Evolutionary conservation across 2,888 invertebrate genomes (phyloP), one percentile per base, ranked within the genome.

Genomic region (Amblyteles armatorius): DNA sequence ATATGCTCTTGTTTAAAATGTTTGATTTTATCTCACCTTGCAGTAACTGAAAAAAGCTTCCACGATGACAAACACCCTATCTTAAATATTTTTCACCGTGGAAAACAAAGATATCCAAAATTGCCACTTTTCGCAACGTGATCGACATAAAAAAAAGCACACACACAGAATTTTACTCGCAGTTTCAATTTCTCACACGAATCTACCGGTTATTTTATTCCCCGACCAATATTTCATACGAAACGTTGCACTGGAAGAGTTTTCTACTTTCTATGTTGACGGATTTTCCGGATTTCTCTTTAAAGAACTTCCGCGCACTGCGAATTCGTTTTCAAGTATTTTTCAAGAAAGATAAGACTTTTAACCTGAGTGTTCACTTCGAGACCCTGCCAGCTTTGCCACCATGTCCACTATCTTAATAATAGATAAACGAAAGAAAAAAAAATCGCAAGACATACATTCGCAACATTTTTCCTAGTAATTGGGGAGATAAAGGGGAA

Each of bases 1-100:
- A 6, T 36, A 74, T 79, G 36, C 50, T 76, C 72, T 82, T 71
- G 33, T 50, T 29, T 33, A 19, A 29, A 22, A 36, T 16, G 71
- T 4, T 44, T 19, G 5, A 52, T 6, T 19, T 3, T 68, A 60
- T 48, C 44, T 44, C 44, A 48, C 44, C 44, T 48, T 16, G 3
- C 44, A 48, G 13, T 4, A 16, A 3, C 2, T 48, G 3, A 48
- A 48, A 48, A 16, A 13, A 48, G 7, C 44, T 48, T 48, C 44
- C 13, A 4, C 16, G 16, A 48, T 16, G 3, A 48, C 16, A 48
- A 48, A 48, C 44, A 4, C 16, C 4, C 16, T 0, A 13, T 16
- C 16, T 48, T 16, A 7, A 19, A 55, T 55, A 55, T 55, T 9
- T 55, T 19, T 55, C 9, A n/a, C 19, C 52, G 52, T 16, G 16